Evolutionary conservation across 1,140 invertebrate genomes (phyloP), one percentile per base, ranked within the genome.

Genomic region (Calosoma granatense): DNA sequence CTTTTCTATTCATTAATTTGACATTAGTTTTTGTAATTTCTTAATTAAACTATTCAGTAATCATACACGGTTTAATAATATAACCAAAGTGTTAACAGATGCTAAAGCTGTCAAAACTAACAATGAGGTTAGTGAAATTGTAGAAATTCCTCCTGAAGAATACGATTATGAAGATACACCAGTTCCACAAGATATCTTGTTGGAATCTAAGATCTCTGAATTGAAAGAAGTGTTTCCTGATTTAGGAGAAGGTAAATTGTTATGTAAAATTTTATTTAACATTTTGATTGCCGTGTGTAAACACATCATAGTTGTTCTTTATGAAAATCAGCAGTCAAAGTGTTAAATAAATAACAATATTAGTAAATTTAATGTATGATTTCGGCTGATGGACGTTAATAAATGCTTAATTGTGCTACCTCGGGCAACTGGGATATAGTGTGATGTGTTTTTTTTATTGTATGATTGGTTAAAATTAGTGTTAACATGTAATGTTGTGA

Each of bases 171-270:
- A 65, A 14, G 20, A 15, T 39, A 22, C 54, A 65, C 63, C 20
- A 70, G 22, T 51, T 1, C 75, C 74, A 0, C 63, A 72, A 58
- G 69, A 76, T 59, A 61, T 78, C 17, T 73, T 76, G 61, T 68
- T 85, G 41, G 75, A 81, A 55, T 79, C 77, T 4, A 71, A 82
- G 20, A 82, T 90, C 20, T 76, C 75, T 22, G 77, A 82, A 72
- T 82, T 93, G 1, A 82, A 83, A 65, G 90, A 94, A 66, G 81
- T 93, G 55, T 74, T 95, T 19, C 86, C 85, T 19, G 79, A 92
- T 70, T 73, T 91, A 52, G 88, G 88, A 1, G 86, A 86, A 65
- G 87, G 78, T 67, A 57, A 84, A 84, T 64, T 76, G 84, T 58
- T 65, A 78, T n/a, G n/a, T n/a, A 71, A 80, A 81, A 69, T 64